These are phyloP conservation scores for Taxidea taxus DNA, from an alignment of 2,113 vertebrate species.

Conservation along the genomic window DNA sequence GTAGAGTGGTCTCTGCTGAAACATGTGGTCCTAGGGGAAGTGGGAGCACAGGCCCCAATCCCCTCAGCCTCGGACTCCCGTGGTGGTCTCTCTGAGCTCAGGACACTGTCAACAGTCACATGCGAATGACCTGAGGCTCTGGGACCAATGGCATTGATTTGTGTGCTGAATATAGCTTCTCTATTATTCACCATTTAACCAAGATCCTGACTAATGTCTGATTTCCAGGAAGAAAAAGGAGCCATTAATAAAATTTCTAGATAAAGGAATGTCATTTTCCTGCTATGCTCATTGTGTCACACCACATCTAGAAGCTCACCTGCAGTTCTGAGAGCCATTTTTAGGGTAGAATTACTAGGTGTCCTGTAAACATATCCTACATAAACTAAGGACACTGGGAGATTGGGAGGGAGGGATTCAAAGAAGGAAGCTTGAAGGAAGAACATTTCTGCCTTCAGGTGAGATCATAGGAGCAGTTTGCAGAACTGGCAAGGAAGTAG, in stretches of 20 bases:
- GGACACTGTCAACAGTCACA: background rate
- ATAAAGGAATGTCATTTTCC: background rate
- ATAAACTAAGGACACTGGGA: background rate
- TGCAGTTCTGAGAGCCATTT: background rate
- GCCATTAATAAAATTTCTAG: background rate
- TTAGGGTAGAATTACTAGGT: background rate
- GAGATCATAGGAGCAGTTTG: background rate
- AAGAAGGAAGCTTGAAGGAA: background rate
- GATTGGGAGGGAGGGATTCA: background rate
- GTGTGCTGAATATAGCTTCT: background rate
- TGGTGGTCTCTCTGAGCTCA: background rate
- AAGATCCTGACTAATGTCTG: background rate
- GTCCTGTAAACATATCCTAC: background rate
- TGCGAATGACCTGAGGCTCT: background rate
- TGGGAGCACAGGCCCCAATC: background rate
- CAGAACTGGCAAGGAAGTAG: background rate
- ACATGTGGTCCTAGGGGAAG: background rate
- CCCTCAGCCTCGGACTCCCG: background rate
- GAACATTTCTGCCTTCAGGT: background rate
- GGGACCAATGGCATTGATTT: background rate
- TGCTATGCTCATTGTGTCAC: background rate
- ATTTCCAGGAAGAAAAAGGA: background rate
- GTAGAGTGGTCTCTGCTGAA: background rate
- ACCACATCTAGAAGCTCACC: background rate
- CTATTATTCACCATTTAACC: background rate